Evolutionary conservation across 2,888 invertebrate genomes (phyloP), one percentile per base, ranked within the genome.

Genomic region (Pyrochroa serraticornis): DNA sequence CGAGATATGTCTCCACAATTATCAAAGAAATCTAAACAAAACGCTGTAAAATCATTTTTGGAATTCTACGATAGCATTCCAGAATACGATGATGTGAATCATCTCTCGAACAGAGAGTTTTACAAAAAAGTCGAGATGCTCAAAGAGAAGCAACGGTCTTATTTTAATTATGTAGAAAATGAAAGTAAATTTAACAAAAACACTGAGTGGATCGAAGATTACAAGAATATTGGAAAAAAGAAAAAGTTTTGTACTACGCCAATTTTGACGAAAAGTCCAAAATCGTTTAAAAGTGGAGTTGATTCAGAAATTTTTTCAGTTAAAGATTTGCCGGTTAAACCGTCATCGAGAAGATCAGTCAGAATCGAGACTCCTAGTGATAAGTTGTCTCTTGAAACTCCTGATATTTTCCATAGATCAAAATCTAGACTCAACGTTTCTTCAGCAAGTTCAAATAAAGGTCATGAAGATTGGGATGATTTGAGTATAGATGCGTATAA

Each of bases 61-160:
- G 86, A 90, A 57, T 91, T 92, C 76, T 87, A 89, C 66, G 85
- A 86, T 47, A 91, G 90, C 70, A 92, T 92, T 72, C 92, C 92
- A 52, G 91, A 92, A 73, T 92, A 92, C 65, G 85, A 84, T 56
- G 91, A 92, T 44, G 83, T 92, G 1, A 85, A 89, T 74, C 91
- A 92, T 78, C 79, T 92, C 63, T 86, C 90, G 0, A 86, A 86
- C 58, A 86, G 85, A 54, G 91, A 92, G 69, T 92, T 92, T 75
- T 88, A 90, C 73, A 85, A 85, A 8, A 88, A 88, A 33, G 74
- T 92, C 46, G 86, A 88, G 74, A 83, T 82, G 54, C 76, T 90
- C 43, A 84, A 86, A 63, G 84, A 87, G 64, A 87, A 85, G 71
- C 88, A 88, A 71, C 83, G 83, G 66, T 63, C 78, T 10, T 77